Percentiles rank a stretch among this genome's conserved stretches.
These are phyloP conservation scores for Centruroides sculpturatus DNA, from an alignment of 1,140 invertebrate species.

Conservation along the genomic window DNA sequence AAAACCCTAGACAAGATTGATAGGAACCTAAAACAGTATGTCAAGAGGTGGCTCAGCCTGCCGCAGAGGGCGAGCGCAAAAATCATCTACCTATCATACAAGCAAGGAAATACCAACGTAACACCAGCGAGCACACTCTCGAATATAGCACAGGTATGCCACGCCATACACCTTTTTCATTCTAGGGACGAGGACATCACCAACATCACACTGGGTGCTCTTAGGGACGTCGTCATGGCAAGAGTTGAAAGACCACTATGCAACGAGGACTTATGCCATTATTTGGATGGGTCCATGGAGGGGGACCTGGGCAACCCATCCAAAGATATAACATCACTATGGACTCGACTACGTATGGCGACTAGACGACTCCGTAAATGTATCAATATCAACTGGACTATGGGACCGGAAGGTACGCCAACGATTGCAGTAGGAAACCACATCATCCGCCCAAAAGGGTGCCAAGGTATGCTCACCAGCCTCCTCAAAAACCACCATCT, in stretches of 20 bases:
- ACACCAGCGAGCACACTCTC: not conserved
- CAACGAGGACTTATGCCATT: not conserved
- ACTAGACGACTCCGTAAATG: not conserved
- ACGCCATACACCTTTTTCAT: not conserved
- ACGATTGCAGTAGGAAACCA: too few relatives aligned
- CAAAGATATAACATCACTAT: not conserved
- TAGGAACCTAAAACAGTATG: too few relatives aligned
- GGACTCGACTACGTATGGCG: not conserved
- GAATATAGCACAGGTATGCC: too few relatives aligned
- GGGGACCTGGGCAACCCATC: not conserved
- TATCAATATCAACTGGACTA: not conserved
- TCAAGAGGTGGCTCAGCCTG: too few relatives aligned
- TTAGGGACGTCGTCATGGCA: not conserved
- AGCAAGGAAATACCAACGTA: not conserved
- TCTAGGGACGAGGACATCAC: not conserved
- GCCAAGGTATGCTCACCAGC: too few relatives aligned
- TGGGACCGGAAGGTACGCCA: too few relatives aligned
- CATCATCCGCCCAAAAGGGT: too few relatives aligned
- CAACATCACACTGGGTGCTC: not conserved
- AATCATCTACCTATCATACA: not conserved
- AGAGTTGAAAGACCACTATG: rapidly evolving
- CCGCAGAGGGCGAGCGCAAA: not conserved
- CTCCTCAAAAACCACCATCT: too few relatives aligned
- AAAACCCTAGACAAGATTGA: too few relatives aligned
- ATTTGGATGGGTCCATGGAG: too few relatives aligned